Percentiles rank a stretch among this genome's conserved stretches.
Conservation (phyloP, 2,888 invertebrate species). For the Drosophila mercatorum region DNA sequence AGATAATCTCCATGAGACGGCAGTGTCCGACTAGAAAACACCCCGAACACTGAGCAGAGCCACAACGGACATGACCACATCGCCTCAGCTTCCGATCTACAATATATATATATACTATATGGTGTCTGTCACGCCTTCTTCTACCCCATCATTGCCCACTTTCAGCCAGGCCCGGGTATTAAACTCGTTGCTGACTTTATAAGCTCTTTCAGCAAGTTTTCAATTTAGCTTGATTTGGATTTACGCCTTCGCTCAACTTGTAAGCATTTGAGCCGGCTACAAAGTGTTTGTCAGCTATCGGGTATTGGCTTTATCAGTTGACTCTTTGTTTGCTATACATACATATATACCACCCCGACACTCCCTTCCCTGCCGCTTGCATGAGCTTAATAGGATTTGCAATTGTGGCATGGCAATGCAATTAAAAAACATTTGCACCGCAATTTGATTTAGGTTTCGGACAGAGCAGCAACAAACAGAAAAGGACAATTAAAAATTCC, state of each 20-base stretch:
- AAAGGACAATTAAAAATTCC: conserved; percentile 16
- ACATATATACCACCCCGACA: neutral
- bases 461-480: conserved; percentile 2
- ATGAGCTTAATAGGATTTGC: conserved; percentile 1
- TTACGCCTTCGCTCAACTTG: neutral
- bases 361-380: neutral
- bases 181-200: neutral
- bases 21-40: too few relatives aligned
- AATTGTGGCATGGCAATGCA: conserved; percentile 30
- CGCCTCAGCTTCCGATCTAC: too few relatives aligned
- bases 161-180: neutral
- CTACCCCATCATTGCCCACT: neutral
- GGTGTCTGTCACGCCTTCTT: neutral
- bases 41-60: too few relatives aligned
- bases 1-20: too few relatives aligned
- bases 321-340: neutral
- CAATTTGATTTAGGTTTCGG: conserved; percentile 34
- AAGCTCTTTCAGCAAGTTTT: neutral
- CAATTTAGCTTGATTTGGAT: neutral
- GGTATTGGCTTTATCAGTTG: conserved; percentile 3
- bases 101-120: neutral
- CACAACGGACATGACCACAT: too few relatives aligned
- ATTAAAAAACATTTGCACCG: conserved; percentile 31
- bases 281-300: conserved; percentile 1
- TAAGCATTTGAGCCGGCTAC: neutral